Evolutionary conservation across 2,797 vertebrate species (phyloP).

Genomic region (Eidolon dupreanum): DNA sequence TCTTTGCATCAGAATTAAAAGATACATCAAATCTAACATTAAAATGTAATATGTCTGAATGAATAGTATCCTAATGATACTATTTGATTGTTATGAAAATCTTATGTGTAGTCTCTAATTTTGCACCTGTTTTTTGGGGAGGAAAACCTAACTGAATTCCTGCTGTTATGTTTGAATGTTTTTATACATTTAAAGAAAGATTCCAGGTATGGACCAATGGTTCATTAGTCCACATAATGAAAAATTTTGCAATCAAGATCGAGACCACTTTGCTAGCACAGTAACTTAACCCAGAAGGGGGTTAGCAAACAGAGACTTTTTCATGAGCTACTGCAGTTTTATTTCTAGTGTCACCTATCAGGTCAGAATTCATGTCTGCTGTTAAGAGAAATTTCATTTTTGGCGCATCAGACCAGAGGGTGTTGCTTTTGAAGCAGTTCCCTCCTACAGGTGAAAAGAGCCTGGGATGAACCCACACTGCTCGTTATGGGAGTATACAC

Average conservation of each 20-base stretch:
- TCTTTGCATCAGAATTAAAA: constrained; percentile 76
- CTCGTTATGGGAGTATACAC: constrained; percentile 21
- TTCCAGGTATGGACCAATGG: constrained; percentile 81
- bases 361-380: constrained; percentile 69
- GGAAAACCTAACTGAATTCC: constrained; percentile 73
- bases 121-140: constrained; percentile 46
- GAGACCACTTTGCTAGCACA: constrained; percentile 72
- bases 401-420: constrained; percentile 30
- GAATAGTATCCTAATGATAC: constrained; percentile 78
- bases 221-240: constrained; percentile 83
- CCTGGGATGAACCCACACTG: background rate
- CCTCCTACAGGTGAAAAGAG: constrained; percentile 66
- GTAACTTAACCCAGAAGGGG: constrained; percentile 50
- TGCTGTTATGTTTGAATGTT: constrained; percentile 79
- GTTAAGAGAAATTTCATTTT: constrained; percentile 71
- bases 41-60: constrained; percentile 41
- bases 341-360: constrained; percentile 64
- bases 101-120: constrained; percentile 38
- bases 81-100: constrained; percentile 69
- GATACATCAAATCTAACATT: constrained; percentile 74
- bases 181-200: constrained; percentile 78
- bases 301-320: constrained; percentile 57
- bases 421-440: constrained; percentile 72
- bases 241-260: constrained; percentile 78
- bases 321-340: constrained; percentile 68